A percentile compares a stretch with the other conserved stretches of the same genome.
phyloP scores from a whole-genome alignment of 2,797 vertebrate species.

The Lepus townsendii region DNA sequence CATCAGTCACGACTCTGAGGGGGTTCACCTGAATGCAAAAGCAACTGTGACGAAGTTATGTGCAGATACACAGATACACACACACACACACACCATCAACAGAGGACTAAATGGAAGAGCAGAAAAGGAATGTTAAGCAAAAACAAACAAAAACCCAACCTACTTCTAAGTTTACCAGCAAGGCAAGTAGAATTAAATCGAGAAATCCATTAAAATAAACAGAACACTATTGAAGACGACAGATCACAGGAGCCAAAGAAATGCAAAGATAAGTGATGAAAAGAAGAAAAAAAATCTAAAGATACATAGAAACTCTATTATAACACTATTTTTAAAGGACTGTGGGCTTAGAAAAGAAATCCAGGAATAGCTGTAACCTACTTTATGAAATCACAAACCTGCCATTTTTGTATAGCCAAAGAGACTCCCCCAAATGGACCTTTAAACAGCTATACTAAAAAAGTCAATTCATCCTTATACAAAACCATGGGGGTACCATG shows the following conservation, averaged over 20 bases:
- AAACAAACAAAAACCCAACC: conserved; percentile 39
- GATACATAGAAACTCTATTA: conserved; percentile 75
- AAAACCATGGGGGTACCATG: conserved; percentile 41
- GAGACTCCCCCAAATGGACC: conserved; percentile 54
- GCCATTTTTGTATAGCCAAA: conserved; percentile 72
- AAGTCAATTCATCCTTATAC: conserved; percentile 59
- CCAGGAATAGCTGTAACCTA: conserved; percentile 83
- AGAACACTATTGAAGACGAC: conserved; percentile 74
- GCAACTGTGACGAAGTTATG: conserved; percentile 39
- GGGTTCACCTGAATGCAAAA: conserved; percentile 22
- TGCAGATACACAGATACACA: conserved; percentile 9
- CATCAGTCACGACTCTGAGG: not conserved
- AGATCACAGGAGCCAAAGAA: conserved; percentile 70
- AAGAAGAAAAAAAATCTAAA: conserved; percentile 79
- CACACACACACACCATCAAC: not conserved
- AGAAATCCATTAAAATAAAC: conserved; percentile 68
- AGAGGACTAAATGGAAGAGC: conserved; percentile 41
- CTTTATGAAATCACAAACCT: conserved; percentile 80
- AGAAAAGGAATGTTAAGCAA: conserved; percentile 16
- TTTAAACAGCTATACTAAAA: conserved; percentile 45
- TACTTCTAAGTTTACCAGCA: conserved; percentile 67
- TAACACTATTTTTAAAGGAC: conserved; percentile 82
- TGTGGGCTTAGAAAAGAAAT: conserved; percentile 77
- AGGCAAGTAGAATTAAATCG: conserved; percentile 59
- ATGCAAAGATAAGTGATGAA: conserved; percentile 76